phyloP scores from a whole-genome alignment of 1,140 invertebrate species.

The Dendrolimus punctatus region DNA sequence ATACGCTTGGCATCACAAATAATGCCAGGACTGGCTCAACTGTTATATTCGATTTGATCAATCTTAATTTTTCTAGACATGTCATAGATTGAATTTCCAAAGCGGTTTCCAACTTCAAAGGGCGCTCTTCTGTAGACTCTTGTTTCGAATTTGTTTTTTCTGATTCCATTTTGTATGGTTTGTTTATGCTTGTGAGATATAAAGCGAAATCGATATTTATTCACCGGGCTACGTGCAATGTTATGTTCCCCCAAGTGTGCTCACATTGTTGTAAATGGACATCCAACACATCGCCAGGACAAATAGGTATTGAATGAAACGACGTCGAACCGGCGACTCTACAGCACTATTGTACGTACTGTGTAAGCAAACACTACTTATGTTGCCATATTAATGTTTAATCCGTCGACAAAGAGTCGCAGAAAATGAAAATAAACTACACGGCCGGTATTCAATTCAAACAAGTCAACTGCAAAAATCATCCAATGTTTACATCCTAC shows the following conservation, averaged over 20 bases:
- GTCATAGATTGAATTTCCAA: conserved; percentile 32
- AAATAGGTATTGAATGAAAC: conserved; percentile 26
- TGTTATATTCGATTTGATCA: conserved; percentile 49
- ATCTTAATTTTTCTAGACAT: conserved; percentile 43
- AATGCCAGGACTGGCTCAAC: conserved; percentile 54
- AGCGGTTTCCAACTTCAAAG: conserved; percentile 36
- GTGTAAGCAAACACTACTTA: conserved; percentile 46
- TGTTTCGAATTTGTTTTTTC: conserved; percentile 7
- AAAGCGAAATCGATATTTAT: no score
- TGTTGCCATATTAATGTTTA: conserved; percentile 49
- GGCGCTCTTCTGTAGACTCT: conserved; percentile 30
- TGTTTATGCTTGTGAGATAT: conserved; percentile 23
- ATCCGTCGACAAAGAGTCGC: conserved; percentile 32
- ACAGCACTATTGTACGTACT: conserved; percentile 40
- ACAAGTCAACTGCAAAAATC: no score
- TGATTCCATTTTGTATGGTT: conserved; percentile 12
- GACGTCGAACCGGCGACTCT: conserved; percentile 19
- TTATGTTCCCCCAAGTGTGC: background rate
- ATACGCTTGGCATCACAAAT: conserved; percentile 53
- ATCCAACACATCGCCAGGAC: conserved; percentile 19
- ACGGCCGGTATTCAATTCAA: conserved; percentile 24
- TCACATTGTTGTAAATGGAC: conserved; percentile 14
- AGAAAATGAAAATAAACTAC: conserved; percentile 32
- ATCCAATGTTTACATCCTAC: no score
- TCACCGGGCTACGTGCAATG: no score